These are phyloP conservation scores for Sipha maydis DNA, from an alignment of 2,888 invertebrate genomes.

Conservation along the genomic window DNA sequence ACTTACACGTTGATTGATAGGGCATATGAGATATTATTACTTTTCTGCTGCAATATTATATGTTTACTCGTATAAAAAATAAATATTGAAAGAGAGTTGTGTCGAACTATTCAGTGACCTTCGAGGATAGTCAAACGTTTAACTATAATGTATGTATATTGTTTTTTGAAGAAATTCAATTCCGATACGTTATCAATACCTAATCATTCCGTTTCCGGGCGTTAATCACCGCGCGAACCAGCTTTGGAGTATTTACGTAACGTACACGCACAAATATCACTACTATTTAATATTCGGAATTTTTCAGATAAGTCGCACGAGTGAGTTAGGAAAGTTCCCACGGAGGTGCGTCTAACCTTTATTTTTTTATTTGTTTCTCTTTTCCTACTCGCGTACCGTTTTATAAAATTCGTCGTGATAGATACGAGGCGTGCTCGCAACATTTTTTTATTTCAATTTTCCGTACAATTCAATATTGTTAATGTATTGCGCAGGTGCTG, in stretches of 20 bases:
- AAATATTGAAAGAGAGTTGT: background rate
- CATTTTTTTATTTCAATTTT: too few species aligned
- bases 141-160: background rate
- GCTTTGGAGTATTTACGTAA: background rate
- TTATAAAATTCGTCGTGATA: too few species aligned
- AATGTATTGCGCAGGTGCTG: too few species aligned
- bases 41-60: background rate
- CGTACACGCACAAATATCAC: background rate
- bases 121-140: background rate
- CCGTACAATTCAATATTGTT: too few species aligned
- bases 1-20: conserved; percentile 7
- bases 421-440: too few species aligned
- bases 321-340: background rate
- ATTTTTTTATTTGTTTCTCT: background rate
- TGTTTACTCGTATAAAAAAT: background rate
- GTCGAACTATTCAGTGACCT: background rate
- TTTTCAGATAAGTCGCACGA: conserved; percentile 13
- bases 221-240: background rate
- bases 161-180: conserved; percentile 25
- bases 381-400: too few species aligned
- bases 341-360: background rate
- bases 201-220: conserved; percentile 31
- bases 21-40: background rate
- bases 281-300: background rate
- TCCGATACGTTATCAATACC: conserved; percentile 1